A percentile compares a stretch with the other conserved stretches of the same genome.
These are phyloP conservation scores for Cosmia pyralina DNA, from an alignment of 2,888 invertebrate genomes.

Conservation along the genomic window DNA sequence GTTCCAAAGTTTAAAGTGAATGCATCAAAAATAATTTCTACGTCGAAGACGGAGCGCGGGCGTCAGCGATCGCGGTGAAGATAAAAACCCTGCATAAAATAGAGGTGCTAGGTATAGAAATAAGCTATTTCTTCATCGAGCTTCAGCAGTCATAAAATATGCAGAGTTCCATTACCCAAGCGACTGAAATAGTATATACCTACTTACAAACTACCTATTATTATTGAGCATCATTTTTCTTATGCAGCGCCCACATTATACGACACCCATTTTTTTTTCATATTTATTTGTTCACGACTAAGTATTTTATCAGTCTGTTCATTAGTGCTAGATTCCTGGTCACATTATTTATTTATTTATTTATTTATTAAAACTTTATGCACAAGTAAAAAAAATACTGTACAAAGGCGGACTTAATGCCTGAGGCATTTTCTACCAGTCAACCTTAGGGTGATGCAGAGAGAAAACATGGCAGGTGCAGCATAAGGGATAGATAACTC, in stretches of 20 bases:
- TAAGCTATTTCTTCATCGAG: conserved; percentile 45
- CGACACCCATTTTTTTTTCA: conserved; percentile 47
- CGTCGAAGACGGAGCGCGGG: conserved; percentile 16
- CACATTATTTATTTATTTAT: conserved; percentile 50
- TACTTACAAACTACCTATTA: conserved; percentile 6
- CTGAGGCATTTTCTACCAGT: too few species aligned
- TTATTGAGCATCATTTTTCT: conserved; percentile 20
- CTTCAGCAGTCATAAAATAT: conserved; percentile 37
- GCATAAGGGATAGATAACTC: too few species aligned
- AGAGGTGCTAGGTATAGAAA: conserved; percentile 26
- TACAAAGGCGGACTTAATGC: too few species aligned
- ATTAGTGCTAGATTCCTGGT: conserved; percentile 32
- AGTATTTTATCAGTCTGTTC: conserved; percentile 36
- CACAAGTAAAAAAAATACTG: too few species aligned
- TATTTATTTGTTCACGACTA: conserved; percentile 37
- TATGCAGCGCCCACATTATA: conserved; percentile 31
- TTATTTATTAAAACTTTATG: too few species aligned
- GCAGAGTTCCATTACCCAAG: conserved; percentile 30
- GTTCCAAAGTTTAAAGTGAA: conserved; percentile 56
- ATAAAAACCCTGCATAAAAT: conserved; percentile 47
- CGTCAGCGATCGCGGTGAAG: conserved; percentile 30
- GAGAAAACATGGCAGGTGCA: too few species aligned
- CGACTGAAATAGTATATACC: conserved; percentile 9
- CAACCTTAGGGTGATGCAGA: too few species aligned
- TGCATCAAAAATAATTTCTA: conserved; percentile 46